Percentiles rank a stretch among this genome's conserved stretches.
phyloP scores from a whole-genome alignment of 2,113 vertebrate species.

The Pituophis catenifer region DNA sequence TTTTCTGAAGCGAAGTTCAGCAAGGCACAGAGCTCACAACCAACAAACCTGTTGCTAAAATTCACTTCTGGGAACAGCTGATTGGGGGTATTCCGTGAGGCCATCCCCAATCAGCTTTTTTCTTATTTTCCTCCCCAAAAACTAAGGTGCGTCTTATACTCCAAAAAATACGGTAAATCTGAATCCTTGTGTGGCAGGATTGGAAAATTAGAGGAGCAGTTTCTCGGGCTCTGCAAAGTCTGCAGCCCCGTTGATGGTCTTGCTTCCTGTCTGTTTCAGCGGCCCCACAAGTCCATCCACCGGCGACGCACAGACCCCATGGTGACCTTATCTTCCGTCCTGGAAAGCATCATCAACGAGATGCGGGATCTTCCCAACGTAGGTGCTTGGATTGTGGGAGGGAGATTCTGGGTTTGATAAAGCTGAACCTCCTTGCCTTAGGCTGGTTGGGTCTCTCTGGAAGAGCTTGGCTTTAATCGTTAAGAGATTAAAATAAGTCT shows the following conservation, averaged over 20 bases:
- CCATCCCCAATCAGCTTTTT: too few species aligned
- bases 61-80: too few species aligned
- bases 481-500: background rate
- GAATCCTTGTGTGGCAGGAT: background rate
- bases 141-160: too few species aligned
- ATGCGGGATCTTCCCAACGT: slow-evolving; percentile 96
- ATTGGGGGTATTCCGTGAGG: too few species aligned
- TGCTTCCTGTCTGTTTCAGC: slow-evolving; percentile 70
- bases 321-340: slow-evolving; percentile 93
- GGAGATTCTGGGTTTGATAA: too few species aligned
- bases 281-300: slow-evolving; percentile 96
- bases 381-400: slow-evolving; percentile 51
- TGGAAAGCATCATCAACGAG: slow-evolving; percentile 96
- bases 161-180: too few species aligned
- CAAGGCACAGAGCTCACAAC: too few species aligned
- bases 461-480: background rate
- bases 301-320: slow-evolving; percentile 95
- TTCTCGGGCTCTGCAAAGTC: background rate
- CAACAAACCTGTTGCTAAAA: too few species aligned
- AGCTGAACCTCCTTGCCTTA: rapidly evolving
- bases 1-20: too few species aligned
- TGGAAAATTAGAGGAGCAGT: too few species aligned
- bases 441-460: background rate
- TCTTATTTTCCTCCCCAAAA: too few species aligned
- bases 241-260: background rate